phyloP scores from a whole-genome alignment of 2,888 invertebrate species.

The Dendrolimus houi region DNA sequence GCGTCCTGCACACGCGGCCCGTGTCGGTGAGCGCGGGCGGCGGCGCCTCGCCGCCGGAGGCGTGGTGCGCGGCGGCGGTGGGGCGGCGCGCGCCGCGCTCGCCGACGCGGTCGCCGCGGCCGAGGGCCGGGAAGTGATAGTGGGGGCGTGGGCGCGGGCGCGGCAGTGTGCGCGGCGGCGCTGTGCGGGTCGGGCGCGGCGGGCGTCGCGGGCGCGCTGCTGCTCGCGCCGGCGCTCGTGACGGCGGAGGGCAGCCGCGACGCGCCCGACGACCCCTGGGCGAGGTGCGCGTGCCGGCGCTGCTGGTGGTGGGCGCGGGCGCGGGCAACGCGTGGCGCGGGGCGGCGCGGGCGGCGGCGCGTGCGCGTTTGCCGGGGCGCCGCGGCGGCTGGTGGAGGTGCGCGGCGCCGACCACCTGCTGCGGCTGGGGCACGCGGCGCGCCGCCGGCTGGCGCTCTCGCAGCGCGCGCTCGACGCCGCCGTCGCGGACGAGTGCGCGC shows the following conservation, averaged over 20 bases:
- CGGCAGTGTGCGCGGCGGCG: conserved; percentile 23
- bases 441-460: conserved; percentile 77
- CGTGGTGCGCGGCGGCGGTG: conserved; percentile 37
- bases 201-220: conserved; percentile 73
- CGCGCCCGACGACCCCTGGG: conserved; percentile 78
- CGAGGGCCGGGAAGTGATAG: conserved; percentile 29
- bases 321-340: conserved; percentile 8
- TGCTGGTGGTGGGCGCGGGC: conserved; percentile 29
- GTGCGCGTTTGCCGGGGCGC: conserved; percentile 70
- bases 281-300: conserved; percentile 33
- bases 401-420: conserved; percentile 79
- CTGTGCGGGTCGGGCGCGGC: conserved; percentile 15
- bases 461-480: conserved; percentile 80
- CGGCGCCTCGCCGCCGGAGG: conserved; percentile 23
- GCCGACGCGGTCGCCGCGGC: conserved; percentile 31
- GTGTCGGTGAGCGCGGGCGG: conserved; percentile 24
- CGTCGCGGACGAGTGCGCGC: conserved; percentile 45
- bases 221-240: conserved; percentile 81
- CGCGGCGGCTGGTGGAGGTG: conserved; percentile 63
- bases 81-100: conserved; percentile 34
- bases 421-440: conserved; percentile 74
- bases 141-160: conserved; percentile 38
- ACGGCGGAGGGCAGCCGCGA: conserved; percentile 81
- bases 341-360: conserved; percentile 25
- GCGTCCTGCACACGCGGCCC: conserved; percentile 30